These are phyloP conservation scores for Crotophaga sulcirostris DNA, from an alignment of 2,113 vertebrate genomes.

Conservation along the genomic window DNA sequence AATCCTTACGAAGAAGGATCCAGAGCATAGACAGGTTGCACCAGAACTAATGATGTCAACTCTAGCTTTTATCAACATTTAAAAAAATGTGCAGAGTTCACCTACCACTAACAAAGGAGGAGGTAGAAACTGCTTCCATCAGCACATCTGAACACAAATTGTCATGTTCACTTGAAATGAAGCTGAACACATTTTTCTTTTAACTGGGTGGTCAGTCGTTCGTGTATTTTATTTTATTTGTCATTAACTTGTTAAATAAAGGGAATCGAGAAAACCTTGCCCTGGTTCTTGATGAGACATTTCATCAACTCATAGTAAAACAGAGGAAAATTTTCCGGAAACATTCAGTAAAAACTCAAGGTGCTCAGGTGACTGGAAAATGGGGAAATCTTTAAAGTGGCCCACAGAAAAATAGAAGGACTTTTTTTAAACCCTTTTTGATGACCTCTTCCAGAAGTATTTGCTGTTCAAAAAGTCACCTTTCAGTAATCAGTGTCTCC, in stretches of 20 bases:
- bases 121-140: conserved; percentile 51
- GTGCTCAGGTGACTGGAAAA: neutral
- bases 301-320: neutral
- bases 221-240: conserved; percentile 54
- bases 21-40: neutral
- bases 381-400: neutral
- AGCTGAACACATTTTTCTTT: conserved; percentile 52
- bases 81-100: neutral
- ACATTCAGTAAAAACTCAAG: neutral
- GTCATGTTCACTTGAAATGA: conserved; percentile 45
- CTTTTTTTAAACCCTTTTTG: neutral
- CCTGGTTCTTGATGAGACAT: neutral
- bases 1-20: neutral
- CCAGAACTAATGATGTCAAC: conserved; percentile 5
- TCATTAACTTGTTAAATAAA: conserved; percentile 50
- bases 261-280: neutral
- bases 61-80: neutral
- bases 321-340: neutral
- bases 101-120: neutral
- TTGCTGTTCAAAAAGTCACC: neutral
- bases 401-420: neutral
- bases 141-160: conserved; percentile 42
- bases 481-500: neutral
- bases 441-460: neutral
- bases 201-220: conserved; percentile 46